Percentiles rank a stretch among this genome's conserved stretches.
Evolutionary conservation across 64 coral and sea anemone species (phyloP).

Genomic region (Astreopora myriophthalma): DNA sequence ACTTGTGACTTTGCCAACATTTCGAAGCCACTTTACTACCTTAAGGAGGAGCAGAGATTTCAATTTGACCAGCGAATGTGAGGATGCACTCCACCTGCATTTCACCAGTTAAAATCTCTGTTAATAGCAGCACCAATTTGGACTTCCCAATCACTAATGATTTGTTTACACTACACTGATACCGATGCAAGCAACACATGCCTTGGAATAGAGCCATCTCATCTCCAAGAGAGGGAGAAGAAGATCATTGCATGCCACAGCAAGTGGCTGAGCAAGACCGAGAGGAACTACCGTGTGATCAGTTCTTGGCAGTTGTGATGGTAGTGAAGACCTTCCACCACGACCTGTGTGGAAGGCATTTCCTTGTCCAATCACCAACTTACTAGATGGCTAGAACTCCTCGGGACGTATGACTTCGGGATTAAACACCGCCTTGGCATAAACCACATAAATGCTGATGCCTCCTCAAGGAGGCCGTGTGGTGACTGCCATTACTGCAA

Average conservation of each 20-base stretch:
- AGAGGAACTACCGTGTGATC: background rate
- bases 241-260: no score
- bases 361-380: conserved; percentile 9
- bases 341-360: conserved; percentile 22
- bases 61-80: conserved; percentile 18
- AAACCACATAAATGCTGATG: conserved; percentile 21
- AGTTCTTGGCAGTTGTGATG: background rate
- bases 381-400: conserved; percentile 15
- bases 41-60: background rate
- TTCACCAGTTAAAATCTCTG: background rate
- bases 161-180: background rate
- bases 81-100: background rate
- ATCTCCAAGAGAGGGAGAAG: no score
- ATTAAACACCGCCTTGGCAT: background rate
- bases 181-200: conserved; percentile 17
- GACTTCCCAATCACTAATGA: background rate
- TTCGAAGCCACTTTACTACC: background rate
- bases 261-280: background rate
- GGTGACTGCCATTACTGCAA: background rate
- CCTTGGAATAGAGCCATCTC: background rate
- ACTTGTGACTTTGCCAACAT: background rate
- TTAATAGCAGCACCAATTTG: no score
- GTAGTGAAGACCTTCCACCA: background rate
- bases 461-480: background rate
- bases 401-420: background rate